A percentile compares a stretch with the other conserved stretches of the same genome.
Evolutionary conservation across 2,888 invertebrate species (phyloP).

Genomic region (Hemistola chrysoprasaria): DNA sequence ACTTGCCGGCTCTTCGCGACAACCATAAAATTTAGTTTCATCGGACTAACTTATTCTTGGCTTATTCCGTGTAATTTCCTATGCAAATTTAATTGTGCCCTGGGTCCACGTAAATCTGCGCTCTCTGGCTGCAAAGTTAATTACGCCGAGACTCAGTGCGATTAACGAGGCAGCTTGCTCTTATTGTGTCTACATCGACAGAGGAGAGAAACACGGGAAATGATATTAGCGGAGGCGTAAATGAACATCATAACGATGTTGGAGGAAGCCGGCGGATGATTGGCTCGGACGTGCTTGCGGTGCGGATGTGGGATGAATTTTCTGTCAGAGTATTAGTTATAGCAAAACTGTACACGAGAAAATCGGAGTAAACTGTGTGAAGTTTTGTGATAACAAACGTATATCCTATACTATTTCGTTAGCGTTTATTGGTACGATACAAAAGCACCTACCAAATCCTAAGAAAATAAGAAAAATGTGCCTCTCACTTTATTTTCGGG

Average conservation of each 20-base stretch:
- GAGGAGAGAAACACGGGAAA: slow-evolving; percentile 59
- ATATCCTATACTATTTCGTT: no score
- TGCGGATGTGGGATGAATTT: slow-evolving; percentile 5
- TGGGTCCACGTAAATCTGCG: slow-evolving; percentile 77
- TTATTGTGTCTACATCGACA: slow-evolving; percentile 75
- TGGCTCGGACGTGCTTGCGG: slow-evolving; percentile 10
- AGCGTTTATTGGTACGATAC: no score
- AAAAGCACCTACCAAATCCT: no score
- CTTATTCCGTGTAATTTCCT: slow-evolving; percentile 77
- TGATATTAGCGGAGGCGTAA: slow-evolving; percentile 49
- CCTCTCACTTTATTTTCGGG: no score
- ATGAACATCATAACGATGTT: slow-evolving; percentile 29
- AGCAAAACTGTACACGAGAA: no score
- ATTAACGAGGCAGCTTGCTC: slow-evolving; percentile 71
- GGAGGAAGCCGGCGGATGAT: slow-evolving; percentile 4
- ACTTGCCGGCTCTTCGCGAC: slow-evolving; percentile 35
- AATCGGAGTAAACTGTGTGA: no score
- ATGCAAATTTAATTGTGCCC: slow-evolving; percentile 82
- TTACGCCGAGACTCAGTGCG: slow-evolving; percentile 69
- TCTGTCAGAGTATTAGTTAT: no score
- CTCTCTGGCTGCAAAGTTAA: slow-evolving; percentile 74
- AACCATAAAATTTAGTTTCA: slow-evolving; percentile 68
- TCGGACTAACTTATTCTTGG: slow-evolving; percentile 72
- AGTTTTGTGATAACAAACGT: no score
- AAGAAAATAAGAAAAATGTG: no score